These are phyloP conservation scores for Neodiprion pinetum DNA, from an alignment of 1,140 invertebrate genomes.

Conservation along the genomic window DNA sequence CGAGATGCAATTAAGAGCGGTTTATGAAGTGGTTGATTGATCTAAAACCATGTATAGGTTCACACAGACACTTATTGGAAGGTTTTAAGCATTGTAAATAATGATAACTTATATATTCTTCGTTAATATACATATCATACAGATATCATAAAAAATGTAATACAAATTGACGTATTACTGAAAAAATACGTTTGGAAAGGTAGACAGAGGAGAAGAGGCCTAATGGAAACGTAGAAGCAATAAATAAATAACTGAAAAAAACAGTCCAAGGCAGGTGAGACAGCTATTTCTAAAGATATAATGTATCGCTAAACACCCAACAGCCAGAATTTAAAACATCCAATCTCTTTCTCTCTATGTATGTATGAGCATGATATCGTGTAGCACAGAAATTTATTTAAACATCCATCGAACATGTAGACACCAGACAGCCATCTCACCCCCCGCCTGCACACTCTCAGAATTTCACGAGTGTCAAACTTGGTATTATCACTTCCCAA, in stretches of 20 bases:
- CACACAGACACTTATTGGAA: no score
- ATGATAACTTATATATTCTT: no score
- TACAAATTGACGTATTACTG: no score
- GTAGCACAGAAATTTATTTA: background rate
- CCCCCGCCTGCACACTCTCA: conserved; percentile 41
- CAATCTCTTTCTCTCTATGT: background rate
- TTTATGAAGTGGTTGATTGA: no score
- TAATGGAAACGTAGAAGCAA: conserved; percentile 29
- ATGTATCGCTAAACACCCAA: conserved; percentile 44
- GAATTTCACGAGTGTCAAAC: background rate
- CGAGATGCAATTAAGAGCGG: no score
- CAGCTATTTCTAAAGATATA: conserved; percentile 34
- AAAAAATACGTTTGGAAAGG: no score
- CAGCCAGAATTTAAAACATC: background rate
- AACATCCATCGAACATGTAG: conserved; percentile 4
- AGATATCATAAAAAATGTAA: no score
- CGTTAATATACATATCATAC: no score
- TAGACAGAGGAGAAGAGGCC: no score
- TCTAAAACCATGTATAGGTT: no score
- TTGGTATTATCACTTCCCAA: background rate
- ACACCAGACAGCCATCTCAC: conserved; percentile 50
- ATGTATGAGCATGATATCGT: background rate
- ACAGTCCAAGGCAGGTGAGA: conserved; percentile 40
- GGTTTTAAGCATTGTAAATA: no score
- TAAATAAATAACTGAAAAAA: conserved; percentile 20